Percentiles rank a stretch among this genome's conserved stretches.
These are phyloP conservation scores for Diadema setosum DNA, from an alignment of 35 echinoderm and acorn worm genomes.

Conservation along the genomic window DNA sequence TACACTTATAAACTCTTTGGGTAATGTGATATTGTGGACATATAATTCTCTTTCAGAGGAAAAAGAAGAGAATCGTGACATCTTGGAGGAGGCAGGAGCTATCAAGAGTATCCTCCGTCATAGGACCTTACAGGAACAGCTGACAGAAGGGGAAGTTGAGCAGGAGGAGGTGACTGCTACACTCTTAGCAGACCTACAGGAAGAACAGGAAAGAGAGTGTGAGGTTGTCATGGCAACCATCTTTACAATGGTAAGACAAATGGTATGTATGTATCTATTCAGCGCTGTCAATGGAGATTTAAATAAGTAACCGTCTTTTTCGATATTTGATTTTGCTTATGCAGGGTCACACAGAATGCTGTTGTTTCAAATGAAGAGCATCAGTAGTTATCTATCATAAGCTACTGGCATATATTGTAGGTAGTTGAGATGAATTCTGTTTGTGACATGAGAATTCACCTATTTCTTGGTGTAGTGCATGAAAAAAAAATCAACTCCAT, in stretches of 20 bases:
- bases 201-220: conserved; percentile 81
- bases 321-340: no score
- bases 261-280: no score
- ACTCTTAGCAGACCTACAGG: conserved; percentile 80
- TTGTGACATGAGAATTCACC: no score
- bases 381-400: no score
- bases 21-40: background rate
- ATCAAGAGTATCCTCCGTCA: conserved; percentile 86
- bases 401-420: no score
- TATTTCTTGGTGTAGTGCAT: no score
- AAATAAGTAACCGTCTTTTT: no score
- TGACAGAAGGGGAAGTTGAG: conserved; percentile 16
- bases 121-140: conserved; percentile 39
- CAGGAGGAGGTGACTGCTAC: conserved; percentile 59
- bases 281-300: no score
- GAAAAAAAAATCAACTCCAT: no score
- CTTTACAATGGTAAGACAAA: conserved; percentile 68
- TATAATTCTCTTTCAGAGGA: conserved; percentile 33
- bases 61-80: conserved; percentile 64
- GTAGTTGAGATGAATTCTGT: no score
- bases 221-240: conserved; percentile 65
- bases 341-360: no score
- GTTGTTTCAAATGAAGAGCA: no score
- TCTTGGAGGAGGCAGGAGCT: conserved; percentile 86
- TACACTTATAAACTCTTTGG: background rate